Evolutionary conservation across 2,888 invertebrate species (phyloP), one percentile per base, ranked within the genome.

Genomic region (Limenitis camilla): DNA sequence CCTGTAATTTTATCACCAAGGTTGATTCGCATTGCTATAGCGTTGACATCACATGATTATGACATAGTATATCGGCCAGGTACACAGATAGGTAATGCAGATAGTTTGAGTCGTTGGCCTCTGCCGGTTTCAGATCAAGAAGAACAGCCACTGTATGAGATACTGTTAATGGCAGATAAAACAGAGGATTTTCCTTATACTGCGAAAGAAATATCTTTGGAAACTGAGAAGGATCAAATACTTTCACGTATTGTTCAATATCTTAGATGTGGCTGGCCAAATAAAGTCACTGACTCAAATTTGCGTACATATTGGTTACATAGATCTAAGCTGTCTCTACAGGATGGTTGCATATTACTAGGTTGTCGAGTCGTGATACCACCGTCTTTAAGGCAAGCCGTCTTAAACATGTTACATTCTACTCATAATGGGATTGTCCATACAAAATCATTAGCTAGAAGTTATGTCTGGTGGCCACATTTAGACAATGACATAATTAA

Each of bases 401-500:
- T 53, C 11, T 39, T 59, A 31, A 39, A 44, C 41, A 36, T 49
- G 4, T 40, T 59, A 40, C 57, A 53, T 41, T 55, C 39, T n/a
- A 49, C 50, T n/a, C 61, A 60, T 32, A 52, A 36, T 27, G 63
- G 63, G 1, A 60, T 61, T 5, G 56, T 61, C 5, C 53, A 60
- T 31, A 65, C 59, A 5, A 64, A n/a, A n/a, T n/a, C n/a, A n/a
- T n/a, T n/a, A n/a, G n/a, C n/a, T n/a, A n/a, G n/a, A 64, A 40
- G 52, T 56, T 62, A 61, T 40, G 55, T 63, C 0, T 63, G 60
- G 60, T 63, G 62, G 62, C 59, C 58, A 40, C 33, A 51, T n/a
- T 38, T 63, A 4, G 52, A 61, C 45, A 30, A 52, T 29, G 55
- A 60, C n/a, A n/a, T n/a, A n/a, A n/a, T n/a, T n/a, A n/a, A n/a